phyloP scores from a whole-genome alignment of 1,140 invertebrate genomes.

The Pygmarrhopalites habei region DNA sequence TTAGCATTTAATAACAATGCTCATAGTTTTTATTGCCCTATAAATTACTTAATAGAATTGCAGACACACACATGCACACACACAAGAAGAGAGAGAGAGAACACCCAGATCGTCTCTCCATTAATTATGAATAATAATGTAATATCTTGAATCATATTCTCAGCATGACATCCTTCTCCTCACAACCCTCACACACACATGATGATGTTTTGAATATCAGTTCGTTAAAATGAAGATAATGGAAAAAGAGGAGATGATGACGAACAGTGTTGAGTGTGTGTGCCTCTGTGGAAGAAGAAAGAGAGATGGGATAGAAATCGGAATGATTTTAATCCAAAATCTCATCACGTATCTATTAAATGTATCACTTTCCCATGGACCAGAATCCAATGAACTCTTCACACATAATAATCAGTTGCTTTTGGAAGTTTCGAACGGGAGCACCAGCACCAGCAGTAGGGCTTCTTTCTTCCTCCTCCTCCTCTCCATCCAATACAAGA shows the following conservation, averaged over 20 bases:
- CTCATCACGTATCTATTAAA: constrained; percentile 24
- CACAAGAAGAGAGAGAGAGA: too few species aligned
- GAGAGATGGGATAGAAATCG: neutral
- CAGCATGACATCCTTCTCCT: neutral
- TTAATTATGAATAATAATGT: constrained; percentile 7
- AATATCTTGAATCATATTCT: neutral
- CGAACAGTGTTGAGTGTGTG: neutral
- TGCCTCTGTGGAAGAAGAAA: neutral
- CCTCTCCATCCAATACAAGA: neutral
- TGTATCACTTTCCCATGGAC: constrained; percentile 15
- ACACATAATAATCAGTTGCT: constrained; percentile 12
- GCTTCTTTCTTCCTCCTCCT: too few species aligned
- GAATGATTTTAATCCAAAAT: constrained; percentile 12
- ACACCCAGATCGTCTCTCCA: constrained; percentile 6
- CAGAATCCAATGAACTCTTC: constrained; percentile 4
- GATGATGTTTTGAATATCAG: neutral
- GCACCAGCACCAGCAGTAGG: neutral
- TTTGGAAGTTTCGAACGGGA: too few species aligned
- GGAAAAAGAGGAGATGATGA: neutral
- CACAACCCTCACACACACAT: neutral
- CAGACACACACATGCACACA: too few species aligned
- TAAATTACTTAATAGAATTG: too few species aligned
- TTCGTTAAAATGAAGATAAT: neutral
- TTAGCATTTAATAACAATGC: too few species aligned
- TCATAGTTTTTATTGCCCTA: too few species aligned